Evolutionary conservation across 2,797 vertebrate genomes (phyloP).

Genomic region (Geotrypetes seraphini): DNA sequence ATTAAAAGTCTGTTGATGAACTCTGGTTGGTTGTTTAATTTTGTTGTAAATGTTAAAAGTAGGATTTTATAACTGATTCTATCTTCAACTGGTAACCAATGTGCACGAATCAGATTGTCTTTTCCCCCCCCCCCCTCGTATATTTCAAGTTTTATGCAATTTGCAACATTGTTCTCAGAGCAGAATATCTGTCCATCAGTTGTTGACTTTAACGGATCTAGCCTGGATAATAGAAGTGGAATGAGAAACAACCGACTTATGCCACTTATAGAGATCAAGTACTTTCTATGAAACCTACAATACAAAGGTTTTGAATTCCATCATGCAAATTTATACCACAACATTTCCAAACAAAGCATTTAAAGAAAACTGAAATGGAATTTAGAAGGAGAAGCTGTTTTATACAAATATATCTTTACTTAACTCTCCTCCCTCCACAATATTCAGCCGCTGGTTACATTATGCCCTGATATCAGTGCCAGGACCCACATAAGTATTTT

Average conservation of each 20-base stretch:
- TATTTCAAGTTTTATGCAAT: no score
- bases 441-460: no score
- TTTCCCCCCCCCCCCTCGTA: not conserved
- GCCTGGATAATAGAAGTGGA: not conserved
- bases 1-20: no score
- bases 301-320: slow-evolving; percentile 21
- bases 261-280: slow-evolving; percentile 4
- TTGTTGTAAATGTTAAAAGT: no score
- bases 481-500: no score
- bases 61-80: no score
- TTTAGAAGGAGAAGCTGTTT: not conserved
- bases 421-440: no score
- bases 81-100: no score
- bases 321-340: slow-evolving; percentile 1
- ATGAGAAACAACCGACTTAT: slow-evolving; percentile 18
- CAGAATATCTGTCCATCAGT: slow-evolving; percentile 2
- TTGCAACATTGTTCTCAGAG: slow-evolving; percentile 7
- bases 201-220: not conserved
- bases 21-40: no score
- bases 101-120: not conserved
- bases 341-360: slow-evolving; percentile 9
- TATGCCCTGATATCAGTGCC: no score
- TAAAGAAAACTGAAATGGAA: not conserved
- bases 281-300: no score
- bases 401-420: no score